Conservation (phyloP, 2,797 vertebrate genomes). For the Atherinosoma microstoma region DNA sequence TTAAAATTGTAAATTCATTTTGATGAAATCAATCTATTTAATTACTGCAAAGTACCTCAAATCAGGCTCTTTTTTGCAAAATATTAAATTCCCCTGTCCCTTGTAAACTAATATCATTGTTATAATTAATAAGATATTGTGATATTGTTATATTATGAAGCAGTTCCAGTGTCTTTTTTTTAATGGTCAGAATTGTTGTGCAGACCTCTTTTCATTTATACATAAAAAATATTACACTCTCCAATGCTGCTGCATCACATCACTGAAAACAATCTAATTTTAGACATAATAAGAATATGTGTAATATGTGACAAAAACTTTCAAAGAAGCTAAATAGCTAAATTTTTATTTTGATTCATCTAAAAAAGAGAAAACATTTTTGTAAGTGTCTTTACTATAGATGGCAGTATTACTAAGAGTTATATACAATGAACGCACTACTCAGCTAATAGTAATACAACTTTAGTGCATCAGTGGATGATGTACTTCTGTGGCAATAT, state of each 20-base stretch:
- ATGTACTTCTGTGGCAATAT: slow-evolving; percentile 13
- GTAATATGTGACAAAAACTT: neutral
- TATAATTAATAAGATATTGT: neutral
- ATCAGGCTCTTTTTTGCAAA: neutral
- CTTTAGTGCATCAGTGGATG: neutral
- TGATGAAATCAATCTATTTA: slow-evolving; percentile 4
- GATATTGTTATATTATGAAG: neutral
- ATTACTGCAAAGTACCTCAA: neutral
- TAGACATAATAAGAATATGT: neutral
- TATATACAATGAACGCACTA: neutral
- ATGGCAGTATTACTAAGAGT: neutral
- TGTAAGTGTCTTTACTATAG: neutral
- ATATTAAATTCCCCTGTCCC: neutral
- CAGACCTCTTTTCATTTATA: no score
- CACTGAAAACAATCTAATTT: neutral
- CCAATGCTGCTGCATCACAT: neutral
- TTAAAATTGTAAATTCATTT: slow-evolving; percentile 4
- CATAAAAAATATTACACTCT: neutral
- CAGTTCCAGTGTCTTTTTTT: neutral
- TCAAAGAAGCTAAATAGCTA: neutral
- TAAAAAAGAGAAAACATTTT: neutral
- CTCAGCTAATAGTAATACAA: neutral
- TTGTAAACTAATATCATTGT: neutral
- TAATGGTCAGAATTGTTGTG: no score
- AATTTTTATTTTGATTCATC: neutral